Conservation (phyloP, 2,888 invertebrate genomes). For the Toxonevra muliebris region DNA sequence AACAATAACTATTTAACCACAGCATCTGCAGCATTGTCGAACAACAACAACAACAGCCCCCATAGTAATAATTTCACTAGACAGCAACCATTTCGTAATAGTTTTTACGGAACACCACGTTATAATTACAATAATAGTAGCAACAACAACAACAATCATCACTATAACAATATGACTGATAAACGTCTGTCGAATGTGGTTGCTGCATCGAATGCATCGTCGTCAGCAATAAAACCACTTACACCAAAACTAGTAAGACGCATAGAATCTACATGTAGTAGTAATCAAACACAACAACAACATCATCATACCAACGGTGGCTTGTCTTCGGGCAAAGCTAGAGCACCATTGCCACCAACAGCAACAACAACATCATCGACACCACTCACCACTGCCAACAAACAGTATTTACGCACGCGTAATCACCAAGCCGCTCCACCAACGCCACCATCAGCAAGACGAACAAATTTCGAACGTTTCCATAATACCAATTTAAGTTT, state of each 20-base stretch:
- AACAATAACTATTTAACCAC: constrained; percentile 34
- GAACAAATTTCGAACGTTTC: constrained; percentile 46
- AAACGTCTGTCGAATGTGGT: not conserved
- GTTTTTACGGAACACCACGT: constrained; percentile 58
- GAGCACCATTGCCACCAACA: constrained; percentile 26
- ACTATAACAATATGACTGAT: constrained; percentile 5
- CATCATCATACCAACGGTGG: constrained; percentile 12
- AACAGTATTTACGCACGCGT: constrained; percentile 49
- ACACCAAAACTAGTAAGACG: constrained; percentile 63
- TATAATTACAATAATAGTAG: constrained; percentile 28
- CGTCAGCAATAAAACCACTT: constrained; percentile 55
- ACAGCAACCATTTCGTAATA: constrained; percentile 61
- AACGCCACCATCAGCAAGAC: constrained; percentile 34
- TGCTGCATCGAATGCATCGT: constrained; percentile 30
- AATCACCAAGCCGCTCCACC: constrained; percentile 39
- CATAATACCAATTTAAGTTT: constrained; percentile 49
- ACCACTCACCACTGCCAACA: constrained; percentile 38
- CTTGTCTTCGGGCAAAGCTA: constrained; percentile 18
- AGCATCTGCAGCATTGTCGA: constrained; percentile 32
- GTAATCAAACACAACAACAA: constrained; percentile 44
- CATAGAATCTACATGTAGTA: constrained; percentile 56
- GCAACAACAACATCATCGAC: constrained; percentile 27
- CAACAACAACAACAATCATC: constrained; percentile 25
- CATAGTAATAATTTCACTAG: constrained; percentile 49
- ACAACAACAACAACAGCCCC: constrained; percentile 37